Percentiles rank a stretch among this genome's conserved stretches.
These are phyloP conservation scores for Phortica magna DNA, from an alignment of 2,888 invertebrate genomes.

Conservation along the genomic window DNA sequence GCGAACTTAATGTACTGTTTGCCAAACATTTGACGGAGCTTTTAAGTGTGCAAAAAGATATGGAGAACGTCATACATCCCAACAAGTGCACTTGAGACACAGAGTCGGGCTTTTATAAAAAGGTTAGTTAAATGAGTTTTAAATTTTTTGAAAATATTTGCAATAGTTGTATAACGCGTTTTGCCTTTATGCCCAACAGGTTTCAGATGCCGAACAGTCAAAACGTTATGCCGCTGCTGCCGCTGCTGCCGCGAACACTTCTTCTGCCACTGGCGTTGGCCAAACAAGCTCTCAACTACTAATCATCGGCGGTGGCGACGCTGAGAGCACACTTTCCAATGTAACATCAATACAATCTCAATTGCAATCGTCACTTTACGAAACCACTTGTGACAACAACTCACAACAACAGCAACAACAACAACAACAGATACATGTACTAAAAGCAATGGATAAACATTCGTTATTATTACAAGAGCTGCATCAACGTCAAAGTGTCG, in stretches of 20 bases:
- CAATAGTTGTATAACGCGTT: not conserved
- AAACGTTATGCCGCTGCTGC: constrained; percentile 69
- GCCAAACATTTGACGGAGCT: constrained; percentile 76
- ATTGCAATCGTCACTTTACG: constrained; percentile 76
- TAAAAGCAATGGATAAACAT: constrained; percentile 70
- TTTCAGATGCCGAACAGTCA: constrained; percentile 71
- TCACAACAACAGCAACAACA: constrained; percentile 51
- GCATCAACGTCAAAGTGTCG: constrained; percentile 62
- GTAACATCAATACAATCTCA: constrained; percentile 78
- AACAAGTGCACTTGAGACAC: constrained; percentile 78
- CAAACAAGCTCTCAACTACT: constrained; percentile 16
- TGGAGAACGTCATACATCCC: constrained; percentile 77
- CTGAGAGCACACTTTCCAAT: constrained; percentile 77
- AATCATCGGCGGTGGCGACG: constrained; percentile 62
- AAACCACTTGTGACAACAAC: constrained; percentile 64
- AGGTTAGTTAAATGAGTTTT: constrained; percentile 66
- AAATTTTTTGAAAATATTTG: not conserved
- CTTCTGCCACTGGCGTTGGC: constrained; percentile 17
- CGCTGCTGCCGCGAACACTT: constrained; percentile 42
- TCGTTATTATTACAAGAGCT: constrained; percentile 68
- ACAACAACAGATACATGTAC: constrained; percentile 59
- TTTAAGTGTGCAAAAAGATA: constrained; percentile 77
- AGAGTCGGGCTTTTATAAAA: constrained; percentile 72
- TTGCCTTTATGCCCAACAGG: constrained; percentile 49
- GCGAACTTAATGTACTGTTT: constrained; percentile 75